A percentile compares a stretch with the other conserved stretches of the same genome.
phyloP scores from a whole-genome alignment of 2,797 vertebrate species.

The Sebastes elongatus region DNA sequence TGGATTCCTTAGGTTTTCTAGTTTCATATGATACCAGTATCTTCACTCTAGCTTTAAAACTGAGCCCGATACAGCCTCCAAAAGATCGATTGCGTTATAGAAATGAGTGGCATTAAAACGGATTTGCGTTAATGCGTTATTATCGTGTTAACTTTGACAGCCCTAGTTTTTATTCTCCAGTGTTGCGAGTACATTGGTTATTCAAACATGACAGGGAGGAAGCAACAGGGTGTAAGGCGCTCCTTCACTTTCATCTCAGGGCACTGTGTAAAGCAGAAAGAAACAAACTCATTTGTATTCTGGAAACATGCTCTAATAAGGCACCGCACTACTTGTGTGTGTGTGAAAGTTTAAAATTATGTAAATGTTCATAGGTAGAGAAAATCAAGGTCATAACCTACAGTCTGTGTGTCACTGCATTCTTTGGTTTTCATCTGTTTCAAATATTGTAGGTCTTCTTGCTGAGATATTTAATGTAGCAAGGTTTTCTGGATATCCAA shows the following conservation, averaged over 20 bases:
- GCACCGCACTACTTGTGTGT: constrained; percentile 5
- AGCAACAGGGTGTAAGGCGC: constrained; percentile 18
- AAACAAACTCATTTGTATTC: constrained; percentile 54
- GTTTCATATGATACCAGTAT: too few relatives aligned
- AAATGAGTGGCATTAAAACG: too few relatives aligned
- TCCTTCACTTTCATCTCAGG: constrained; percentile 46
- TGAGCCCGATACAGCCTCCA: too few relatives aligned
- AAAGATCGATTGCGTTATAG: too few relatives aligned
- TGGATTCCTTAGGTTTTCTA: too few relatives aligned
- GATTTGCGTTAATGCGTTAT: too few relatives aligned
- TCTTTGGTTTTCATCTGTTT: constrained; percentile 50
- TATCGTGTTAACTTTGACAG: too few relatives aligned
- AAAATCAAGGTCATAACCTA: constrained; percentile 55
- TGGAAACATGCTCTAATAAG: constrained; percentile 29
- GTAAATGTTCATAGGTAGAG: constrained; percentile 46
- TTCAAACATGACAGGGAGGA: constrained; percentile 24
- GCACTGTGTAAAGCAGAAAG: constrained; percentile 44
- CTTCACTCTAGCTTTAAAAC: too few relatives aligned
- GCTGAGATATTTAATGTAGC: constrained; percentile 23
- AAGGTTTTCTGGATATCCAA: constrained; percentile 13
- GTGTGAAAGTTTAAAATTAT: constrained; percentile 53
- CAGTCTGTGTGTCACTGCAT: constrained; percentile 55
- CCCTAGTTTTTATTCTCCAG: constrained; percentile 21
- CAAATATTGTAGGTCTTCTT: constrained; percentile 17
- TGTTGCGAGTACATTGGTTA: constrained; percentile 1